phyloP scores from a whole-genome alignment of 2,113 vertebrate genomes.

The Cyphomyrus plagiostoma region DNA sequence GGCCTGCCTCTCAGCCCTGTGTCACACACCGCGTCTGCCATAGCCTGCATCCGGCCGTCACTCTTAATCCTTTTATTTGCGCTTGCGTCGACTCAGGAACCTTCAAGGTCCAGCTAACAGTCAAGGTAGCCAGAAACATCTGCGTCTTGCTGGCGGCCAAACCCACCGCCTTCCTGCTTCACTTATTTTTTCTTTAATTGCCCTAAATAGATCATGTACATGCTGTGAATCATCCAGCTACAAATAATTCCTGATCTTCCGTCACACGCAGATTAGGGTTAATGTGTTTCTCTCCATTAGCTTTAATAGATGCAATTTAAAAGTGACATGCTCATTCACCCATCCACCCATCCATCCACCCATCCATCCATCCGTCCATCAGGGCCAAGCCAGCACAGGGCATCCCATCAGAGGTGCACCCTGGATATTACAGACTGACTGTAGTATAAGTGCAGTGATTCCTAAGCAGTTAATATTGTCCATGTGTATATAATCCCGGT shows the following conservation, averaged over 20 bases:
- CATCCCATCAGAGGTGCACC: not conserved
- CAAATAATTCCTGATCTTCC: not conserved
- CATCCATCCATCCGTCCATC: not conserved
- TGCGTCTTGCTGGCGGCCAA: not conserved
- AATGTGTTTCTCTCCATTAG: not conserved
- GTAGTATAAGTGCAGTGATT: not conserved
- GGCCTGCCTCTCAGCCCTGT: not conserved
- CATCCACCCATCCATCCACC: not conserved
- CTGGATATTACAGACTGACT: not conserved
- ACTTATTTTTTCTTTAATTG: not conserved
- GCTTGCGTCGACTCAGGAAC: not conserved
- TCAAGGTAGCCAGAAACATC: not conserved
- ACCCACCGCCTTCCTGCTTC: not conserved
- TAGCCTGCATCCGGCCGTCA: not conserved
- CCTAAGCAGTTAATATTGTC: not conserved
- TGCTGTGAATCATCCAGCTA: not conserved
- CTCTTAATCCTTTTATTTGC: not conserved
- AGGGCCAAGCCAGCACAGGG: not conserved
- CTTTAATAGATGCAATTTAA: not conserved
- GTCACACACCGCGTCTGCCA: not conserved
- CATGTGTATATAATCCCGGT: not conserved
- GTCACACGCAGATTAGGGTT: constrained; percentile 1
- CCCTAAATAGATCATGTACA: constrained; percentile 2
- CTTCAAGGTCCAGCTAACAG: not conserved
- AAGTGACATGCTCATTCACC: not conserved